Base-by-base conservation (phyloP, 2,797 vertebrate species). In the Amblyopsis hoosieri region DNA sequence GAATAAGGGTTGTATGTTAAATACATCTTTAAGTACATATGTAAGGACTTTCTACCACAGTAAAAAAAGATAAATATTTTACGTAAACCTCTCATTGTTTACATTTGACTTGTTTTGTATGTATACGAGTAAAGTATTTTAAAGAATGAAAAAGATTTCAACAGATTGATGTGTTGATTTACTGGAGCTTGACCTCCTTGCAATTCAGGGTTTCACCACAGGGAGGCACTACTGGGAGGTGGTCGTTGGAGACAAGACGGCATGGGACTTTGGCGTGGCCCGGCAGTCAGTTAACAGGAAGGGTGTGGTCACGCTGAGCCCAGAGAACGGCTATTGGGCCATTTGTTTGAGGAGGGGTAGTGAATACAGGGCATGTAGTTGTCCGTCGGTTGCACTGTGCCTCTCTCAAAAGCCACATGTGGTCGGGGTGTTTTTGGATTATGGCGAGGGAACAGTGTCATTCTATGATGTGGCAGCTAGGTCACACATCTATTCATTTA, bases 181-280 rank as follows among this genome's bases (percentile, higher is more conserved):
- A 29, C 23, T 29, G 23, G 3, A 29, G 23, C 14, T 45, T 14
- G 60, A 4, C 12, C 12, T 81, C 23, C 67, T 90, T 60, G 81
- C 75, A 33, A 45, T 0, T 2, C 80, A 91, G 70, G 80, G 85
- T 61, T 91, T 94, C 79, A 68, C 84, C 64, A 83, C 82, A 0
- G 93, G 93, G 29, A 84, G 87, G 57, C 91, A 89, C 65, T 94
- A 83, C 82, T 95, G 94, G 94, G 93, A 94, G 65, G 92, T 95
- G 4, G 80, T 89, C 0, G 89, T 95, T 0, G 80, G 82, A 1
- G 81, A 82, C 2, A 93, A 92, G 64, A 91, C 90, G 4, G 86
- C 87, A 0, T 95, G 94, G 94, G 89, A 94, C 3, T 48, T 96
- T 42, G 94, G 23, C 23, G 23, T 29, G 23, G 23, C 23, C 23